These are phyloP conservation scores for Romanogobio albipinnatus DNA, from an alignment of 2,113 vertebrate genomes.

Conservation along the genomic window DNA sequence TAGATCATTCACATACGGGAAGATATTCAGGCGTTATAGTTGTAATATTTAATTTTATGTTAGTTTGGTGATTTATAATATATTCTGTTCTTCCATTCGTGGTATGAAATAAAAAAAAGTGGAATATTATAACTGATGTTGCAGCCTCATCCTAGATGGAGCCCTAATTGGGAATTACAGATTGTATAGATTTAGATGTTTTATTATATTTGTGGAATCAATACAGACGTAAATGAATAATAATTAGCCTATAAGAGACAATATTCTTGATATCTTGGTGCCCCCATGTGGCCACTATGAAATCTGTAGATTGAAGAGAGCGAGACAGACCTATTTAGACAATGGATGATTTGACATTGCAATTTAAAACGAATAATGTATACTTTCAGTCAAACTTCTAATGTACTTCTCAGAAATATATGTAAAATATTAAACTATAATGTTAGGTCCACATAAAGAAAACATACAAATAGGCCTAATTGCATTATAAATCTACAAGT, in stretches of 20 bases:
- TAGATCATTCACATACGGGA: neutral
- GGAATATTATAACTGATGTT: neutral
- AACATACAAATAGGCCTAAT: too few species aligned
- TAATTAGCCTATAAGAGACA: neutral
- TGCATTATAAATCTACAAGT: too few species aligned
- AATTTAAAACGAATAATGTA: too few species aligned
- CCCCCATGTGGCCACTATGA: slow-evolving; percentile 19
- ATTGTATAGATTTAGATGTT: neutral
- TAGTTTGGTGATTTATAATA: too few species aligned
- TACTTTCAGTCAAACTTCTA: too few species aligned
- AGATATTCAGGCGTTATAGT: neutral
- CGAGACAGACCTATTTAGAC: too few species aligned
- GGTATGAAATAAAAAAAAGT: too few species aligned
- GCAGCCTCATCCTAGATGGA: neutral
- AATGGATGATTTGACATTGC: neutral
- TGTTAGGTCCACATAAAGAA: too few species aligned
- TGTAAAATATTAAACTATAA: too few species aligned
- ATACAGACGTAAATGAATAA: neutral
- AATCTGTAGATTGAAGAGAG: neutral
- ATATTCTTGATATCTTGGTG: neutral
- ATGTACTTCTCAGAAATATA: too few species aligned
- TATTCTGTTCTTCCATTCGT: too few species aligned
- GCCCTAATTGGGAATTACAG: neutral
- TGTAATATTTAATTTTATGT: neutral
- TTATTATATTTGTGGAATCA: neutral